phyloP scores from a whole-genome alignment of 2,797 vertebrate species.

The Darevskia nairensis region DNA sequence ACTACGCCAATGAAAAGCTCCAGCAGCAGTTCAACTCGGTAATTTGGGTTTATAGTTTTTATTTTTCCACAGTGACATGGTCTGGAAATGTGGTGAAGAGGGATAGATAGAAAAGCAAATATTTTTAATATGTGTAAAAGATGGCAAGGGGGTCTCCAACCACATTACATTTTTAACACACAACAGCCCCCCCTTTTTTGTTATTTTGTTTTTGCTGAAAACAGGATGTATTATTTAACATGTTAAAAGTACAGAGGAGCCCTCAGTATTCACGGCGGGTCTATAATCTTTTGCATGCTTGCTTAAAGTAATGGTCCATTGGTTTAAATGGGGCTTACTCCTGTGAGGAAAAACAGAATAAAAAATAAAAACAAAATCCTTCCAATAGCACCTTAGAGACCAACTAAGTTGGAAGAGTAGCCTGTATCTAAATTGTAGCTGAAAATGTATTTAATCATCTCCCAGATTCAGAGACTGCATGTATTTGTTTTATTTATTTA shows the following conservation, averaged over 20 bases:
- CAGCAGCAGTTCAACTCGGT: conserved; percentile 98
- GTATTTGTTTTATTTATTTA: no score
- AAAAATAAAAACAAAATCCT: no score
- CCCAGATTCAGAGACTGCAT: not conserved
- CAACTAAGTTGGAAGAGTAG: not conserved
- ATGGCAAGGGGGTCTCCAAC: not conserved
- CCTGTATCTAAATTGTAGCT: not conserved
- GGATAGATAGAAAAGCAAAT: not conserved
- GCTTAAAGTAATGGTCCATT: not conserved
- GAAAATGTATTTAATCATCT: not conserved
- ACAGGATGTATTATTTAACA: not conserved
- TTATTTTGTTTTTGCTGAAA: not conserved
- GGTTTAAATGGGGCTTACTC: not conserved
- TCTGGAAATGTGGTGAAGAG: not conserved
- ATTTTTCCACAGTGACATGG: not conserved
- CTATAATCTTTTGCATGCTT: not conserved
- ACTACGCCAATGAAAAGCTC: conserved; percentile 98
- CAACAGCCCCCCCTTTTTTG: no score
- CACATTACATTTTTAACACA: not conserved
- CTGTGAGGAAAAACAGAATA: no score
- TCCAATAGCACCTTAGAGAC: no score
- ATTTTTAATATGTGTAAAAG: not conserved
- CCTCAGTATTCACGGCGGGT: not conserved
- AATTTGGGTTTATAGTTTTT: conserved; percentile 61
- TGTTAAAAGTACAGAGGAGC: not conserved